Evolutionary conservation across 2,797 vertebrate genomes (phyloP), one percentile per base, ranked within the genome.

Genomic region (Poecilia wingei): DNA sequence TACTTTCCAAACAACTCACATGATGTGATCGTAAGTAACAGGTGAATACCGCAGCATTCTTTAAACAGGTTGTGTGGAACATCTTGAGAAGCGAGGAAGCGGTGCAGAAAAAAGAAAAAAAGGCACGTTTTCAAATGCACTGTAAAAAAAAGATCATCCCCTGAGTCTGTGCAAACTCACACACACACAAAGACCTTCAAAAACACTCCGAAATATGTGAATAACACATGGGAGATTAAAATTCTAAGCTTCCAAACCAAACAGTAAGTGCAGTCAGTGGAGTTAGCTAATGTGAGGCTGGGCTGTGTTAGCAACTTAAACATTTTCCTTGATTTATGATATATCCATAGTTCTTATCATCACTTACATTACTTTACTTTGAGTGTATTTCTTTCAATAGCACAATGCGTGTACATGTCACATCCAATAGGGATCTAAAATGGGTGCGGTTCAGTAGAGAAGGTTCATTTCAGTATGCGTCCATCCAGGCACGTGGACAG

Each of bases 361-460:
- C 51, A 82, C 76, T 74, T 39, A 78, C 74, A 84, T 83, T 84
- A 82, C 76, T 80, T 81, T 81, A 71, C 82, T 87, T 69, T 81
- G n/a, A 28, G 9, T 75, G 79, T 59, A 75, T 75, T 64, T 82
- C 20, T 76, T 89, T 84, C 86, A 84, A 51, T 88, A 87, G 88
- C 4, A 75, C 80, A 80, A 82, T 78, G 78, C 74, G 57, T 79
- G 59, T 86, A 84, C 89, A 41, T 82, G 85, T 82, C 79, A 61
- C 6, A 66, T 75, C 82, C 59, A 69, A 9, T 74, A 78, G 61
- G 83, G 83, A 70, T 13, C 45, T 20, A 88, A 90, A 79, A 78
- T 72, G 87, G 89, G 76, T 76, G 87, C 55, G 79, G 75, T 81
- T 53, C 47, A 76, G 78, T 41, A 75, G 31, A 84, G 75, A 25